These are phyloP conservation scores for Noctua comes DNA, from an alignment of 2,888 invertebrate species.

Conservation along the genomic window DNA sequence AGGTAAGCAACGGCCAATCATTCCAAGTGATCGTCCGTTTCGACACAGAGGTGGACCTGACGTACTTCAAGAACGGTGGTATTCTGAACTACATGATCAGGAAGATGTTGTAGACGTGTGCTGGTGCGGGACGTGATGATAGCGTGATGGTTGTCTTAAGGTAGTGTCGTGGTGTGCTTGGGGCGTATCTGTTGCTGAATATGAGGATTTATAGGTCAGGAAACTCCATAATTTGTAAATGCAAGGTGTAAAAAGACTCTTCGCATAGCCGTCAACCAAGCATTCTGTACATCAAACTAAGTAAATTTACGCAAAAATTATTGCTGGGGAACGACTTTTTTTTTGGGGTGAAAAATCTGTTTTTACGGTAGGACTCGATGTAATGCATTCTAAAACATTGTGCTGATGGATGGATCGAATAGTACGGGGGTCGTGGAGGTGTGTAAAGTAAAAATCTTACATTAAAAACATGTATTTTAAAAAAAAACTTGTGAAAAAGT, in stretches of 20 bases:
- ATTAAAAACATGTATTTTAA: no score
- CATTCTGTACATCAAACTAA: no score
- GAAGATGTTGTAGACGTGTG: constrained; percentile 90
- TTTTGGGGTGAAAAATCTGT: no score
- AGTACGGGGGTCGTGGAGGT: no score
- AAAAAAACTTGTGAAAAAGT: no score
- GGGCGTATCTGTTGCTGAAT: constrained; percentile 20
- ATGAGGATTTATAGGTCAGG: not conserved
- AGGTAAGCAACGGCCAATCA: constrained; percentile 91
- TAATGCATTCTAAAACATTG: no score
- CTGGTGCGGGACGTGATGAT: not conserved
- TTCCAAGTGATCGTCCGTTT: constrained; percentile 96
- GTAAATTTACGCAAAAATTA: no score
- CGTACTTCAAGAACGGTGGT: constrained; percentile 98
- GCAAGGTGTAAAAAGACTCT: not conserved
- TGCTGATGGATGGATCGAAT: no score
- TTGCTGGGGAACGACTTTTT: no score
- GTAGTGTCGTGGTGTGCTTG: not conserved
- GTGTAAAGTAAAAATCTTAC: no score
- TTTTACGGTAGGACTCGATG: no score
- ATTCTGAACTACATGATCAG: constrained; percentile 99
- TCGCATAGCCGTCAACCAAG: not conserved
- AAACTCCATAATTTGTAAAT: not conserved
- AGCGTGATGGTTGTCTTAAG: not conserved
- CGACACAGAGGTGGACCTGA: constrained; percentile 99